Evolutionary conservation across 23 tunicate species (phyloP).

Genomic region (Trididemnum clinides): DNA sequence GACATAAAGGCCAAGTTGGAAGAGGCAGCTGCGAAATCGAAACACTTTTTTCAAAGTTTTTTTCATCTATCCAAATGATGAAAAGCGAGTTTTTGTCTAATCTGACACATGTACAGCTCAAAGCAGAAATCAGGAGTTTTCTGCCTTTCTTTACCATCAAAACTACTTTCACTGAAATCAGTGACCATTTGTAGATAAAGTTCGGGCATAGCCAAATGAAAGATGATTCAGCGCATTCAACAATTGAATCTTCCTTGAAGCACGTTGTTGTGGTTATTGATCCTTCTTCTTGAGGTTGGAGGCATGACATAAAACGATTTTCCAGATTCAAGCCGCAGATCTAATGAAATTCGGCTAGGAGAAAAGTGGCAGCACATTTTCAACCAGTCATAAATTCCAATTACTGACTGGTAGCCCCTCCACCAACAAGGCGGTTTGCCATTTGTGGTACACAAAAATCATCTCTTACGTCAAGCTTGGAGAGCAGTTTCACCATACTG

Average conservation of each 20-base stretch:
- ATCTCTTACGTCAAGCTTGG: too few species aligned
- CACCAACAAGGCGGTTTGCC: too few species aligned
- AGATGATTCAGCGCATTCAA: conserved; percentile 3
- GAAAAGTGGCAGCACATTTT: too few species aligned
- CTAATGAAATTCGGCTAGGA: too few species aligned
- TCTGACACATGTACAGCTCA: conserved; percentile 1
- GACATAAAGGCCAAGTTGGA: neutral
- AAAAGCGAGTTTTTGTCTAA: neutral
- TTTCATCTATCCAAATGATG: neutral
- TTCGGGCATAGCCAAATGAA: neutral
- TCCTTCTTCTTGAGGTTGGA: too few species aligned
- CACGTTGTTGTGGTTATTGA: too few species aligned
- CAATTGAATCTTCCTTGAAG: neutral
- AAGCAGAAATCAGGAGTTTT: neutral
- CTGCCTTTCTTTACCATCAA: neutral
- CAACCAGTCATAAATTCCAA: too few species aligned
- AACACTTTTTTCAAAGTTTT: neutral
- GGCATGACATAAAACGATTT: too few species aligned
- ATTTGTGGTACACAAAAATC: too few species aligned
- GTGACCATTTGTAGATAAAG: neutral
- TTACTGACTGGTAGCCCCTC: too few species aligned
- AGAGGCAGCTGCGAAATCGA: conserved; percentile 8
- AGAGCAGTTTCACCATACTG: too few species aligned
- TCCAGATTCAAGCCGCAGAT: too few species aligned
- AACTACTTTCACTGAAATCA: neutral